Percentiles rank a stretch among this genome's conserved stretches.
phyloP scores from a whole-genome alignment of 2,888 invertebrate genomes.

The Cheiracanthium punctorium region DNA sequence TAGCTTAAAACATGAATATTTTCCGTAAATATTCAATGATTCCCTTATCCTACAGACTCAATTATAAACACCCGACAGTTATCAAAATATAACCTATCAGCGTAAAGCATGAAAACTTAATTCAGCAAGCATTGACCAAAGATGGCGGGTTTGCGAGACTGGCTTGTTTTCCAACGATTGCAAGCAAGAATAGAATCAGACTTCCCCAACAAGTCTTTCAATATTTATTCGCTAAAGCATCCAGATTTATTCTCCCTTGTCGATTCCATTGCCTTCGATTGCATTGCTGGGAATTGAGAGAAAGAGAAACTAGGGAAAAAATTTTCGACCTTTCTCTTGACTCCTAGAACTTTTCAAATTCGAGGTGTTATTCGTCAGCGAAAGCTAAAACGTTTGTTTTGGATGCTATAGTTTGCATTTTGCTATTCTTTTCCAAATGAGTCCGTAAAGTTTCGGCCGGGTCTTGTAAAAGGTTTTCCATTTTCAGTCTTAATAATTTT shows the following conservation, averaged over 20 bases:
- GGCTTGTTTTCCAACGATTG: neutral
- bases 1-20: too few species aligned
- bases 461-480: neutral
- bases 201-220: neutral
- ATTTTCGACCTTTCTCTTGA: neutral
- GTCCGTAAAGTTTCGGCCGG: neutral
- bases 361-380: neutral
- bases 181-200: neutral
- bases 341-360: neutral
- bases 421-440: neutral
- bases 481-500: neutral
- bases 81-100: too few species aligned
- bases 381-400: neutral
- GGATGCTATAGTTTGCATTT: neutral
- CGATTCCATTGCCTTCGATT: neutral
- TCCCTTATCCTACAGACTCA: too few species aligned
- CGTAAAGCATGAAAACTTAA: too few species aligned
- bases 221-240: neutral
- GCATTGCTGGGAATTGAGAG: neutral
- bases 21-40: too few species aligned
- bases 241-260: neutral
- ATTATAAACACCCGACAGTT: too few species aligned
- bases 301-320: neutral
- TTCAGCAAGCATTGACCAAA: too few species aligned
- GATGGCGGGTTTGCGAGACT: neutral